Evolutionary conservation across 92 coral and sea anemone species (phyloP), one percentile per base, ranked within the genome.

Genomic region (Siderastrea radians): DNA sequence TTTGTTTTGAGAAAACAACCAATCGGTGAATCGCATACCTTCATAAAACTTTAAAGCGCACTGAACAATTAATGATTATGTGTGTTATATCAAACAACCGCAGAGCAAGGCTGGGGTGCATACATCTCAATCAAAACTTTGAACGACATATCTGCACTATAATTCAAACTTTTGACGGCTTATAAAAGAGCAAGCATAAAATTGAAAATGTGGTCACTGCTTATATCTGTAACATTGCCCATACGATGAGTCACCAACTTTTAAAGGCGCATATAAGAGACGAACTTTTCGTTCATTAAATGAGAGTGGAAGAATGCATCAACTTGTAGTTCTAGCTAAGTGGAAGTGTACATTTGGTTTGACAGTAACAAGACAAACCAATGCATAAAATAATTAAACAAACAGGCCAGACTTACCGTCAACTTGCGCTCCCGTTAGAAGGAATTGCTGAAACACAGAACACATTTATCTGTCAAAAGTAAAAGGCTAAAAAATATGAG

Each of bases 351-450:
- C 77, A 50, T 14, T 66, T 43, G 13, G 68, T 15, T 51, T 26
- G 60, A 65, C 51, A 59, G 49, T 50, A 59, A 84, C 62, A 51
- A 72, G 81, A 59, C 78, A 10, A 15, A 55, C 64, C 5, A 14
- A 61, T 51, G 63, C 38, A 65, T 61, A 17, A 84, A 89, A 85
- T 67, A 17, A 90, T 60, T 2, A 13, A 57, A 49, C 53, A 51
- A 91, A 81, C 67, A 86, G 72, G 65, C 55, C 63, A 38, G 49
- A 68, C 99, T 81, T 82, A 97, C 99, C 99, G 62, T 97, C 99
- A 83, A 91, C 90, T 72, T 97, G 99, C 62, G 98, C 92, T 79
- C 95, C 99, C 64, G 99, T 97, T 60, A 97, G 88, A 72, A 97
- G 89, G 82, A 95, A 95, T 72, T 92, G 93, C 99, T 97, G 89